Base-by-base conservation (phyloP, 2,113 vertebrate species). In the Ancistrus triradiatus region DNA sequence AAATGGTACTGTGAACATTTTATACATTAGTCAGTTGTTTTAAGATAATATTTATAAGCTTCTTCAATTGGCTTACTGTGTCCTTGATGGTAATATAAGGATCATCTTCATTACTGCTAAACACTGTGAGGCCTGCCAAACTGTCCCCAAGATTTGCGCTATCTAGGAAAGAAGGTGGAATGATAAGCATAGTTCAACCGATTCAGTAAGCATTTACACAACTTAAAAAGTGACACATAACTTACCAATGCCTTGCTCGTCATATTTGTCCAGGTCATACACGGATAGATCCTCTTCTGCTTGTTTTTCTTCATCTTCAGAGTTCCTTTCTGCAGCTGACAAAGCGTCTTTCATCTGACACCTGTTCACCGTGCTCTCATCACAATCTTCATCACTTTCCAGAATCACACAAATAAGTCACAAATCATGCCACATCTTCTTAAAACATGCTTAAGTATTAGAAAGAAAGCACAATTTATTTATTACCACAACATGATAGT, bases 51-150 rank as follows among this genome's bases (percentile, higher is more conserved):
- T n/a, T n/a, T n/a, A n/a, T n/a, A n/a, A n/a, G n/a, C n/a, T n/a
- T n/a, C n/a, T n/a, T n/a, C n/a, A 7, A 7, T 17, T 13, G 22
- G 83, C 86, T 89, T 75, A 98, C 95, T 43, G 95, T 98, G 22
- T 91, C 87, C 90, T 98, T 97, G 2, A 99, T 75, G 49, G 95
- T 97, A 77, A 99, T 81, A 5, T 98, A 97, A 24, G 95, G 93
- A 78, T 99, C 95, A 2, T 92, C 86, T 2, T 95, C 91, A 18
- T 95, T 98, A 47, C 66, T 91, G 63, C 90, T 87, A 66, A 91
- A 94, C 2, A 99, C 94, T 0, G 93, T 83, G 50, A 99, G 88
- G 1, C 93, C 88, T 53, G 95, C 87, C 60, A 99, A 84, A 66
- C 91, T 91, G 64, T 98, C 93, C 4, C 91, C 94, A 2, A 98